These are phyloP conservation scores for Danionella dracula DNA, from an alignment of 2,797 vertebrate species.

Conservation along the genomic window DNA sequence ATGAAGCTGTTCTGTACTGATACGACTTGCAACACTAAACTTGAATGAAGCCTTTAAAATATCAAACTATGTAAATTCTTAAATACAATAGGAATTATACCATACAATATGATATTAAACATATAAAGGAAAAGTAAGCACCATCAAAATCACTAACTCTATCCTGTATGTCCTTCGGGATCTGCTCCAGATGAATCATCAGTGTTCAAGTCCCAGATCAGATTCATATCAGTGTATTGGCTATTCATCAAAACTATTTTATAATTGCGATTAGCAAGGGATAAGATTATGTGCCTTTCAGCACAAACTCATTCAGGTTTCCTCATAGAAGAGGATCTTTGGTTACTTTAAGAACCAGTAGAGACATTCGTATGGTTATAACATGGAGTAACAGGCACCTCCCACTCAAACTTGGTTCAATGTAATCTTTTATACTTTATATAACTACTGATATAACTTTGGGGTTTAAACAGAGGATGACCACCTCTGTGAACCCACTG, in stretches of 20 bases:
- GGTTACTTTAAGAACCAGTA: slow-evolving; percentile 19
- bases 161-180: too few relatives aligned
- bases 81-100: too few relatives aligned
- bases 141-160: too few relatives aligned
- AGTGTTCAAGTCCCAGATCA: too few relatives aligned
- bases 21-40: not conserved
- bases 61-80: too few relatives aligned
- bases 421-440: slow-evolving; percentile 10
- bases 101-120: too few relatives aligned
- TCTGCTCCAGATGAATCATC: too few relatives aligned
- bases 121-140: too few relatives aligned
- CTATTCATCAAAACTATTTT: slow-evolving; percentile 8
- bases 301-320: slow-evolving; percentile 32
- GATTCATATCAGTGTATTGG: too few relatives aligned
- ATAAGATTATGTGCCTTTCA: slow-evolving; percentile 31
- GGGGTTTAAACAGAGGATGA: not conserved
- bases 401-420: slow-evolving; percentile 26
- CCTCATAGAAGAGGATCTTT: not conserved
- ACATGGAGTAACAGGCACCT: slow-evolving; percentile 2
- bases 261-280: not conserved
- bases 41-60: too few relatives aligned
- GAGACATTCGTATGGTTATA: not conserved
- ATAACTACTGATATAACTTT: too few relatives aligned
- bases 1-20: slow-evolving; percentile 10
- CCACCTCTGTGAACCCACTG: not conserved